A percentile compares a stretch with the other conserved stretches of the same genome.
Conservation (phyloP, 2,888 invertebrate species). For the Calliopum simillimum region DNA sequence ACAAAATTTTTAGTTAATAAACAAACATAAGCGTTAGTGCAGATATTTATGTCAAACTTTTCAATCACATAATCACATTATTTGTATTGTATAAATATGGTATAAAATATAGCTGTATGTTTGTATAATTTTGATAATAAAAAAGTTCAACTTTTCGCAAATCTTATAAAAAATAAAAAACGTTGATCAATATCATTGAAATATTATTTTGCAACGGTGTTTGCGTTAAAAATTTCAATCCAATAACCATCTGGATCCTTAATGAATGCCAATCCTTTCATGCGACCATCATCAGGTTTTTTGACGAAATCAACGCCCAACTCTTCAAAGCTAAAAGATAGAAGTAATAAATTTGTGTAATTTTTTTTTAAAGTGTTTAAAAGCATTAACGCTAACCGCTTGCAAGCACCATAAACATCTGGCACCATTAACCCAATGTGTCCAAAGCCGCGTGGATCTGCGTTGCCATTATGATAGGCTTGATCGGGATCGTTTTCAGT, state of each 20-base stretch:
- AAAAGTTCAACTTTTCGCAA: not conserved
- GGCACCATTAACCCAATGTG: slow-evolving; percentile 94
- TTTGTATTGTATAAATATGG: not conserved
- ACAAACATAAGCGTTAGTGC: not conserved
- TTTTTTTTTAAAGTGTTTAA: not conserved
- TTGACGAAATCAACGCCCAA: slow-evolving; percentile 91
- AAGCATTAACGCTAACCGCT: slow-evolving; percentile 61
- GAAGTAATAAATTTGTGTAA: not conserved
- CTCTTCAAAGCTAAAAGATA: slow-evolving; percentile 76
- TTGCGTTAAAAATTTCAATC: slow-evolving; percentile 87
- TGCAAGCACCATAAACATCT: slow-evolving; percentile 89
- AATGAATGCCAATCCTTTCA: slow-evolving; percentile 95
- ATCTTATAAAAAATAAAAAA: not conserved
- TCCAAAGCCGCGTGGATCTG: slow-evolving; percentile 90
- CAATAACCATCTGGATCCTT: slow-evolving; percentile 97
- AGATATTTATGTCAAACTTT: not conserved
- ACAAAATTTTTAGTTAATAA: not conserved
- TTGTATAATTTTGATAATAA: not conserved
- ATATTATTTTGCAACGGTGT: slow-evolving; percentile 53
- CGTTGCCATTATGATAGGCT: slow-evolving; percentile 90
- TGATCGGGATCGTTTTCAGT: slow-evolving; percentile 85
- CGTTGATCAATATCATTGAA: not conserved
- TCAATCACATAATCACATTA: not conserved
- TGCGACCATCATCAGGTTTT: slow-evolving; percentile 89
- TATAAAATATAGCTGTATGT: not conserved